Percentiles rank a stretch among this genome's conserved stretches.
phyloP scores from a whole-genome alignment of 2,113 vertebrate species.

The Eulemur rufifrons region DNA sequence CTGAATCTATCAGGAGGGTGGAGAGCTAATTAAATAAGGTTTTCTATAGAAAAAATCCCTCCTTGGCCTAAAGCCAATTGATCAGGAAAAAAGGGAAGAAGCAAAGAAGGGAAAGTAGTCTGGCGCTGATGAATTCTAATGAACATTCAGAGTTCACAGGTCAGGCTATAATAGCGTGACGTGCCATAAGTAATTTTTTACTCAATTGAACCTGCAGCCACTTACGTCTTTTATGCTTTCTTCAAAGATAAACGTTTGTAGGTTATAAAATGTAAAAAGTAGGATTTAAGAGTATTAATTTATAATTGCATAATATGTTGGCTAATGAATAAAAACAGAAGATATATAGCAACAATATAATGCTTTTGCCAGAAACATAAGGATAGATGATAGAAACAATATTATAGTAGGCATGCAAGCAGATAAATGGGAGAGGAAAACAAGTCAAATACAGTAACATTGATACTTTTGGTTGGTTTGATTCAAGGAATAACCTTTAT shows the following conservation, averaged over 20 bases:
- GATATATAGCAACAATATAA: background rate
- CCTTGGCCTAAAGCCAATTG: background rate
- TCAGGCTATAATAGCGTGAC: background rate
- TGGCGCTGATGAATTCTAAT: conserved; percentile 3
- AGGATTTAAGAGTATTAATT: background rate
- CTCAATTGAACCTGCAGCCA: background rate
- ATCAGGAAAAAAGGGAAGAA: background rate
- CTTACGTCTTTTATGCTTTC: background rate
- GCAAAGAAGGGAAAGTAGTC: background rate
- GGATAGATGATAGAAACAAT: background rate
- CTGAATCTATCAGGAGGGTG: background rate
- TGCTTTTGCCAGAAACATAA: background rate
- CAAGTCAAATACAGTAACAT: background rate
- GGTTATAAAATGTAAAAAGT: background rate
- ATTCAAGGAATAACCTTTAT: background rate
- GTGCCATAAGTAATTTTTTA: background rate
- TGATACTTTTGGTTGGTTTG: background rate
- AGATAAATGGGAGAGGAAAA: background rate
- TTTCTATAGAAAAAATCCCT: background rate
- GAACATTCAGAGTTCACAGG: background rate
- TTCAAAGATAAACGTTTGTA: conserved; percentile 13
- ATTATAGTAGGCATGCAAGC: background rate
- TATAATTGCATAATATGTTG: background rate
- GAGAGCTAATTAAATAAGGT: conserved; percentile 6
- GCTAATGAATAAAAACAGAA: background rate